phyloP scores from a whole-genome alignment of 2,888 invertebrate species.

The Xestia c-nigrum region DNA sequence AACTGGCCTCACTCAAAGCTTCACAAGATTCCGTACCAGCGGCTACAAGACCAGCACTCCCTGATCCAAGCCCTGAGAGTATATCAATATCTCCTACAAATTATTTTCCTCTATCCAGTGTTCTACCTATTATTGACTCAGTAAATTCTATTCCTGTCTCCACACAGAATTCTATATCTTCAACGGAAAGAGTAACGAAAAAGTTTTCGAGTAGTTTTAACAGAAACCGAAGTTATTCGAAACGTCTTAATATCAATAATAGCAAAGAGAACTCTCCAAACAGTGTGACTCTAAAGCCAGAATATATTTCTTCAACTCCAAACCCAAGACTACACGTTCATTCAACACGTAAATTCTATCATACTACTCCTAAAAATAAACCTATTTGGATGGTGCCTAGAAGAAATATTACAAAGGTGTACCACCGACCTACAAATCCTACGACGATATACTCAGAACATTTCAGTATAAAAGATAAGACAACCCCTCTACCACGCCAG shows the following conservation, averaged over 20 bases:
- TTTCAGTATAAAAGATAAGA: constrained; percentile 83
- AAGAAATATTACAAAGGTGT: constrained; percentile 78
- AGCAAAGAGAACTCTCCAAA: constrained; percentile 82
- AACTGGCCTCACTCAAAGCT: constrained; percentile 75
- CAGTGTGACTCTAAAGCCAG: constrained; percentile 80
- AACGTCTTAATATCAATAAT: constrained; percentile 81
- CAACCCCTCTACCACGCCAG: constrained; percentile 70
- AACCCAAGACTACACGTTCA: constrained; percentile 72
- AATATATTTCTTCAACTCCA: constrained; percentile 68
- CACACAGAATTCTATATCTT: constrained; percentile 76
- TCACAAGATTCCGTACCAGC: constrained; percentile 71
- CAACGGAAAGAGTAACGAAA: constrained; percentile 77
- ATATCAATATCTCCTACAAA: constrained; percentile 73
- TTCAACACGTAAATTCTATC: constrained; percentile 81
- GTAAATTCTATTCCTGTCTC: constrained; percentile 71
- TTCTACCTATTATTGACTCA: constrained; percentile 72
- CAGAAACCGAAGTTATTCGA: constrained; percentile 84
- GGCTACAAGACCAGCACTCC: constrained; percentile 63
- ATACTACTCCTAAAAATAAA: constrained; percentile 83
- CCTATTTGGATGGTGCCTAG: constrained; percentile 86
- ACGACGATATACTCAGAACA: constrained; percentile 86
- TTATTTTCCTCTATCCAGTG: constrained; percentile 73
- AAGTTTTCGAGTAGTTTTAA: constrained; percentile 74
- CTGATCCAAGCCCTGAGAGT: constrained; percentile 70
- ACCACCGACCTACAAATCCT: constrained; percentile 75